phyloP scores from a whole-genome alignment of 1,140 invertebrate genomes.

The Cyclina sinensis region DNA sequence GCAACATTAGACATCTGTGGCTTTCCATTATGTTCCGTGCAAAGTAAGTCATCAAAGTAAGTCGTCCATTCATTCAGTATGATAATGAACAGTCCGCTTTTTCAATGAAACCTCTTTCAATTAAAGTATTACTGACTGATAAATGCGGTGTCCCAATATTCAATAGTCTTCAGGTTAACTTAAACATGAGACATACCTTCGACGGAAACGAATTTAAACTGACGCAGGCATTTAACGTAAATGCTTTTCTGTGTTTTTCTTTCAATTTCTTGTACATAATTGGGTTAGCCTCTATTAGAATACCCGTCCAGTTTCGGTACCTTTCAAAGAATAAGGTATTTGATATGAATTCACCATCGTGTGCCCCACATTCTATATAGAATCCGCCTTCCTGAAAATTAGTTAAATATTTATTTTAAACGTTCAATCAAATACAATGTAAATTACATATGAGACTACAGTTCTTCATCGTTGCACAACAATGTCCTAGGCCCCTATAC shows the following conservation, averaged over 20 bases:
- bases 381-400: constrained; percentile 37
- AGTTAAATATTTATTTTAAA: background rate
- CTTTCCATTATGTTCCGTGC: too few relatives aligned
- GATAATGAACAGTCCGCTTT: too few relatives aligned
- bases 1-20: too few relatives aligned
- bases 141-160: too few relatives aligned
- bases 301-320: constrained; percentile 2
- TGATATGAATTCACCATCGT: constrained; percentile 24
- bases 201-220: constrained; percentile 60
- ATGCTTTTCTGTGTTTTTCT: constrained; percentile 71
- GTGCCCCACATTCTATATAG: constrained; percentile 38
- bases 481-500: background rate
- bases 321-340: constrained; percentile 52
- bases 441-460: background rate
- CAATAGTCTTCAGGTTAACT: too few relatives aligned
- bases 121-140: too few relatives aligned
- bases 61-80: too few relatives aligned
- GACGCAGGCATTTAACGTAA: constrained; percentile 71
- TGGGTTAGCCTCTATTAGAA: constrained; percentile 47
- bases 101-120: too few relatives aligned
- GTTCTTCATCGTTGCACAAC: background rate
- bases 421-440: background rate
- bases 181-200: constrained; percentile 47
- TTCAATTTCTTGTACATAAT: constrained; percentile 74
- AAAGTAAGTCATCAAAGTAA: too few relatives aligned